Percentiles rank a stretch among this genome's conserved stretches.
These are phyloP conservation scores for Colletes collaris DNA, from an alignment of 2,888 invertebrate species.

Conservation along the genomic window DNA sequence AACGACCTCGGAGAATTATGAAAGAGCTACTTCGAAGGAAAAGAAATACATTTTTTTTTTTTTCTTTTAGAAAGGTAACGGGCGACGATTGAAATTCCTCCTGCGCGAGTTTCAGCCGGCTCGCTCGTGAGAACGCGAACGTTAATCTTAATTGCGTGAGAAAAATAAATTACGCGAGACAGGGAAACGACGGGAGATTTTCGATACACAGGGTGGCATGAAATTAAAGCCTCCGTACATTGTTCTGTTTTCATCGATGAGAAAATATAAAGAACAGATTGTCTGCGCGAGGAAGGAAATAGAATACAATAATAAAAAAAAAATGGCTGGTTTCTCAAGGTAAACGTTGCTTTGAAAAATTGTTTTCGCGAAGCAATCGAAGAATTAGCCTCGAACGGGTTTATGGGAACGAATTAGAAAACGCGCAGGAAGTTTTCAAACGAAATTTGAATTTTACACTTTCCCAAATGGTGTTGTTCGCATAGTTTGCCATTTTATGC, in stretches of 20 bases:
- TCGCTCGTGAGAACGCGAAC: slow-evolving; percentile 46
- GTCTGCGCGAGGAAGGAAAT: background rate
- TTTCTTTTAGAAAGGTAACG: background rate
- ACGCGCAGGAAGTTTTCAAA: background rate
- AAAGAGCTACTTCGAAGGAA: background rate
- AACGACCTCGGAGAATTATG: too few species aligned
- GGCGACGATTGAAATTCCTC: slow-evolving; percentile 21
- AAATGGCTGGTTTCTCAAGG: background rate
- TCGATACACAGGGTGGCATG: background rate
- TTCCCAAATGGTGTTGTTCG: background rate
- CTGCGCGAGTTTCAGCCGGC: slow-evolving; percentile 5
- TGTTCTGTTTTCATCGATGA: background rate
- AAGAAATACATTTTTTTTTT: background rate
- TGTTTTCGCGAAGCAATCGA: too few species aligned
- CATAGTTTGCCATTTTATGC: background rate
- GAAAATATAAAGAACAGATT: background rate
- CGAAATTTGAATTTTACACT: background rate
- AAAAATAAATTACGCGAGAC: slow-evolving; percentile 34
- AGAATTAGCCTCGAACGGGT: background rate
- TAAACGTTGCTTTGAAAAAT: background rate
- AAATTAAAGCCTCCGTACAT: background rate
- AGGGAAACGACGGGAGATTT: slow-evolving; percentile 1
- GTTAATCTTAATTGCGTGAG: slow-evolving; percentile 54
- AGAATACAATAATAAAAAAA: background rate
- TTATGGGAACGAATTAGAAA: background rate